Percentiles rank a stretch among this genome's conserved stretches.
phyloP scores from a whole-genome alignment of 2,113 vertebrate species.

The Meriones unguiculatus region DNA sequence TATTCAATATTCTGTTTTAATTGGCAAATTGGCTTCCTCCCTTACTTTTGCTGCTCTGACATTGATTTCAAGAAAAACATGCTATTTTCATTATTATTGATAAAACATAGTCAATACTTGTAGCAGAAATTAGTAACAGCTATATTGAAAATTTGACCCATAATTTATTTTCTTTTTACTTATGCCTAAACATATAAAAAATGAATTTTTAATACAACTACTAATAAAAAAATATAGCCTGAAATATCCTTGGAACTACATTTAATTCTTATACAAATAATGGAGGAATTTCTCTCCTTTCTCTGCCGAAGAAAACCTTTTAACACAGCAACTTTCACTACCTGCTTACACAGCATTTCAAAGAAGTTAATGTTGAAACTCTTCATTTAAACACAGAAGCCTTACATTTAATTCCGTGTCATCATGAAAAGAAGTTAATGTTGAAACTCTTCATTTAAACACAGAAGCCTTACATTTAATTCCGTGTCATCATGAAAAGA shows the following conservation, averaged over 20 bases:
- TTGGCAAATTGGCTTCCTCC: background rate
- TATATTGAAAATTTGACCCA: background rate
- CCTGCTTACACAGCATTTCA: slow-evolving; percentile 22
- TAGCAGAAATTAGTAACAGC: background rate
- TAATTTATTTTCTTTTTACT: slow-evolving; percentile 12
- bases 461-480: too few species aligned
- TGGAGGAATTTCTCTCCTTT: background rate
- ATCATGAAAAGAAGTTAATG: background rate
- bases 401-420: background rate
- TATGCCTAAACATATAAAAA: slow-evolving; percentile 5
- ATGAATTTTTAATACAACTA: background rate
- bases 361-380: slow-evolving; percentile 13
- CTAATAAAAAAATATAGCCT: background rate
- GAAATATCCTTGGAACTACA: background rate
- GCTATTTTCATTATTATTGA: slow-evolving; percentile 19
- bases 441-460: background rate
- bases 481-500: too few species aligned
- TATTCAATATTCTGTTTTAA: background rate
- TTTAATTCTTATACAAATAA: slow-evolving; percentile 36
- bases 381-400: background rate
- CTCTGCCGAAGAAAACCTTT: background rate
- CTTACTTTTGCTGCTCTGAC: background rate
- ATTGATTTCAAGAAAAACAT: slow-evolving; percentile 28
- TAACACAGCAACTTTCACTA: slow-evolving; percentile 6
- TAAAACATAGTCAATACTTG: background rate